Percentiles rank a stretch among this genome's conserved stretches.
Evolutionary conservation across 2,888 invertebrate species (phyloP).

Genomic region (Agrochola circellaris): DNA sequence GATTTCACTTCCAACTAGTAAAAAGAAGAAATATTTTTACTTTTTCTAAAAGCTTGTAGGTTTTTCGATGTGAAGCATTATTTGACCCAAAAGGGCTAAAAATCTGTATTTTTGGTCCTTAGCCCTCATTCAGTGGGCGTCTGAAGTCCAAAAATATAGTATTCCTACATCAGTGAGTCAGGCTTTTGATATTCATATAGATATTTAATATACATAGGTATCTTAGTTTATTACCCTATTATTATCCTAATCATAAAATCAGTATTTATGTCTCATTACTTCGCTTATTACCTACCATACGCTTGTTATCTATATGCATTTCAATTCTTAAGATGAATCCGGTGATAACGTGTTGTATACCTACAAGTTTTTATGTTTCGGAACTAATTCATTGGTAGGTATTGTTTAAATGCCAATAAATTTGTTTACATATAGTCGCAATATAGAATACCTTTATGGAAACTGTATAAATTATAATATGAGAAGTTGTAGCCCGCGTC

Average conservation of each 20-base stretch:
- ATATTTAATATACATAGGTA: not conserved
- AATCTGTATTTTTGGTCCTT: not conserved
- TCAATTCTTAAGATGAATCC: conserved; percentile 14
- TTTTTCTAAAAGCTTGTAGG: not conserved
- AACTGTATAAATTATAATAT: not conserved
- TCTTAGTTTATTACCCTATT: not conserved
- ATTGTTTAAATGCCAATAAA: not conserved
- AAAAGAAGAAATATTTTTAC: too few species aligned
- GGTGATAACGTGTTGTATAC: not conserved
- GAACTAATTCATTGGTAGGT: conserved; percentile 24
- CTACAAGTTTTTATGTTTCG: conserved; percentile 15
- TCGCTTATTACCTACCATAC: not conserved
- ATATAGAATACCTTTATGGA: not conserved
- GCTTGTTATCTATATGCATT: conserved; percentile 18
- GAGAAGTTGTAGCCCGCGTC: not conserved
- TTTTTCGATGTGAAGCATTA: not conserved
- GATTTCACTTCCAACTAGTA: not conserved
- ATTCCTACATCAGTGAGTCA: not conserved
- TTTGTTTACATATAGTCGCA: not conserved
- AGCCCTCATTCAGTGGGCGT: not conserved
- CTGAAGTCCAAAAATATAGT: not conserved
- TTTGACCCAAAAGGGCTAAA: too few species aligned
- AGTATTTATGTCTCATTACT: conserved; percentile 7
- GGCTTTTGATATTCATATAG: not conserved
- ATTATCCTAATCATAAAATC: conserved; percentile 21